Percentiles rank a stretch among this genome's conserved stretches.
Evolutionary conservation across 2,797 vertebrate species (phyloP).

Genomic region (Cynodonichthys magdalenae): DNA sequence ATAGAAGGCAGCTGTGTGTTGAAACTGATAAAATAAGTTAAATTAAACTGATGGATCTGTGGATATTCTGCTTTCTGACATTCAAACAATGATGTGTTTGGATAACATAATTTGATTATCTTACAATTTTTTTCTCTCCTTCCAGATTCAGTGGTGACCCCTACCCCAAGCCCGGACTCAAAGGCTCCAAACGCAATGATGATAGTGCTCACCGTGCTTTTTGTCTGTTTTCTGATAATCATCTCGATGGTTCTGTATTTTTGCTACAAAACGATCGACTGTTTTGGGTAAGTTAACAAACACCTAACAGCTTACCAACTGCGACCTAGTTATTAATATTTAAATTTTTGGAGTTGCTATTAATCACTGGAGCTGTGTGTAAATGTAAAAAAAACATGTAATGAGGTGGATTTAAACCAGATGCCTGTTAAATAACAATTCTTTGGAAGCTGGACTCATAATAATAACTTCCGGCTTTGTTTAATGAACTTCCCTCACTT

Average conservation of each 20-base stretch:
- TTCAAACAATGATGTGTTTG: background rate
- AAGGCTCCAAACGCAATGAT: conserved; percentile 73
- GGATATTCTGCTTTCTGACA: too few relatives aligned
- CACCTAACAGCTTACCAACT: conserved; percentile 3
- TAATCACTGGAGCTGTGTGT: too few relatives aligned
- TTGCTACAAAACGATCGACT: conserved; percentile 79
- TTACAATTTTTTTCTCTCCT: conserved; percentile 9
- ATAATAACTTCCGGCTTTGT: conserved; percentile 31
- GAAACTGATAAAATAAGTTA: background rate
- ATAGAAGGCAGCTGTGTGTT: background rate
- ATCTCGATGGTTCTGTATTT: conserved; percentile 81
- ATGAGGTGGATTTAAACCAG: background rate
- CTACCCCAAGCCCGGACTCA: conserved; percentile 83
- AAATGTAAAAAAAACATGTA: background rate
- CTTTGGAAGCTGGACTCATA: conserved; percentile 10
- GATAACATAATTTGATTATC: background rate
- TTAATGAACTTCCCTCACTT: conserved; percentile 63
- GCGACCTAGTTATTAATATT: conserved; percentile 1
- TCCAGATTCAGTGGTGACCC: conserved; percentile 72
- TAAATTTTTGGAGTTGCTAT: conserved; percentile 14
- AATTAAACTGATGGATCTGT: too few relatives aligned
- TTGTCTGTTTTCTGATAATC: conserved; percentile 81
- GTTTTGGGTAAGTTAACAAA: conserved; percentile 82
- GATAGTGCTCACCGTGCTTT: conserved; percentile 83
- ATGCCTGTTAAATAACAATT: conserved; percentile 21